phyloP scores from a whole-genome alignment of 1,140 invertebrate species.

The Dryas iulia region DNA sequence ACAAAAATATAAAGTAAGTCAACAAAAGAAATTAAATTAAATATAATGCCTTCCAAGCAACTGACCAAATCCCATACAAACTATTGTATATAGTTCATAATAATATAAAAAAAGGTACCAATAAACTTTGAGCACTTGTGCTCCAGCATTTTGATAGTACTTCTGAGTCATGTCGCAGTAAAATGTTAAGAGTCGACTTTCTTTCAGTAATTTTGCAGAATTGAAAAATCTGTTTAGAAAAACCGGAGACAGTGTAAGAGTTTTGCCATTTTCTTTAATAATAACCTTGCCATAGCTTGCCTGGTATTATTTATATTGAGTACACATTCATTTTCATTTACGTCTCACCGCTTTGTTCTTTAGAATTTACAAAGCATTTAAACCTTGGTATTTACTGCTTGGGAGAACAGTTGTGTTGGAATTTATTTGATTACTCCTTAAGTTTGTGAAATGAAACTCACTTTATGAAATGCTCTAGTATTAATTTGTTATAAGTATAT shows the following conservation, averaged over 20 bases:
- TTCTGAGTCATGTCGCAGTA: slow-evolving; percentile 17
- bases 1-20: no score
- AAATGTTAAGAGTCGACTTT: slow-evolving; percentile 19
- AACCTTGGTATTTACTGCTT: slow-evolving; percentile 4
- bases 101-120: neutral
- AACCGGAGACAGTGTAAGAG: slow-evolving; percentile 15
- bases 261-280: slow-evolving; percentile 17
- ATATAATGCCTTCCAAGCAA: no score
- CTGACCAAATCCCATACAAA: no score
- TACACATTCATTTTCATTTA: slow-evolving; percentile 16
- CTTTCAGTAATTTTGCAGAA: slow-evolving; percentile 20
- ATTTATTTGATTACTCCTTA: slow-evolving; percentile 4
- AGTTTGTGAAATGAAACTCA: neutral
- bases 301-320: slow-evolving; percentile 20
- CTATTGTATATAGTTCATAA: no score
- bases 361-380: slow-evolving; percentile 11
- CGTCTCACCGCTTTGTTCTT: slow-evolving; percentile 5
- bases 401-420: neutral
- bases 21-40: no score
- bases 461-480: neutral
- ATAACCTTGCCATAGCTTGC: slow-evolving; percentile 10
- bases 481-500: neutral
- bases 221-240: slow-evolving; percentile 18
- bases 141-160: slow-evolving; percentile 18
- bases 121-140: slow-evolving; percentile 7